Conservation (phyloP, 2,888 invertebrate species). For the Bellardia pandia region DNA sequence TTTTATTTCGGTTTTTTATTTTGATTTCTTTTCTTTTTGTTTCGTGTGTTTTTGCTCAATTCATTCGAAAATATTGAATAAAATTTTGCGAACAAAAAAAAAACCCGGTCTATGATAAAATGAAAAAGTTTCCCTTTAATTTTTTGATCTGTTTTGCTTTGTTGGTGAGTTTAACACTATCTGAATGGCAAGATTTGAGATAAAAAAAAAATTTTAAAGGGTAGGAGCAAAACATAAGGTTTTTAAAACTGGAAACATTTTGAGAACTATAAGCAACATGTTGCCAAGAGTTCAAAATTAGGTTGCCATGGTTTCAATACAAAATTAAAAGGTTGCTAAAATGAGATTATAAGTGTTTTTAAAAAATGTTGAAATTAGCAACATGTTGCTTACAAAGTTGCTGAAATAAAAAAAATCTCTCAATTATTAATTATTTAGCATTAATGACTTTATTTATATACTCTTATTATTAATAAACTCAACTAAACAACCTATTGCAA, state of each 20-base stretch:
- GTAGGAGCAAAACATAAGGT: too few relatives aligned
- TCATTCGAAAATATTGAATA: not conserved
- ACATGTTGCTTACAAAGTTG: too few relatives aligned
- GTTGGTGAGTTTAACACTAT: not conserved
- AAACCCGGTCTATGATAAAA: conserved; percentile 23
- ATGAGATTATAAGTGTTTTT: too few relatives aligned
- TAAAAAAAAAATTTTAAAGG: not conserved
- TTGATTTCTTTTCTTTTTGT: not conserved
- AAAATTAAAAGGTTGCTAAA: too few relatives aligned
- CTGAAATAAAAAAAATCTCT: too few relatives aligned
- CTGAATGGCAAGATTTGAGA: not conserved
- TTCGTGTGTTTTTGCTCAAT: not conserved
- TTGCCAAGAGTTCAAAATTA: not conserved
- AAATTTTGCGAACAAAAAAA: not conserved
- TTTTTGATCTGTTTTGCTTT: not conserved
- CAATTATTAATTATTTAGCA: too few relatives aligned
- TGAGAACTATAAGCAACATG: not conserved
- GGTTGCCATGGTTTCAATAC: too few relatives aligned
- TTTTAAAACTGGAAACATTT: too few relatives aligned
- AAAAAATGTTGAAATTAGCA: too few relatives aligned
- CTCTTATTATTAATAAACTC: too few relatives aligned
- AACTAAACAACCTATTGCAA: too few relatives aligned
- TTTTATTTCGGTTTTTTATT: not conserved
- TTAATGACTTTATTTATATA: too few relatives aligned
- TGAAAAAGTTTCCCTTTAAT: conserved; percentile 28